Percentiles rank a stretch among this genome's conserved stretches.
phyloP scores from a whole-genome alignment of 1,140 invertebrate genomes.

The Ectropis grisescens region DNA sequence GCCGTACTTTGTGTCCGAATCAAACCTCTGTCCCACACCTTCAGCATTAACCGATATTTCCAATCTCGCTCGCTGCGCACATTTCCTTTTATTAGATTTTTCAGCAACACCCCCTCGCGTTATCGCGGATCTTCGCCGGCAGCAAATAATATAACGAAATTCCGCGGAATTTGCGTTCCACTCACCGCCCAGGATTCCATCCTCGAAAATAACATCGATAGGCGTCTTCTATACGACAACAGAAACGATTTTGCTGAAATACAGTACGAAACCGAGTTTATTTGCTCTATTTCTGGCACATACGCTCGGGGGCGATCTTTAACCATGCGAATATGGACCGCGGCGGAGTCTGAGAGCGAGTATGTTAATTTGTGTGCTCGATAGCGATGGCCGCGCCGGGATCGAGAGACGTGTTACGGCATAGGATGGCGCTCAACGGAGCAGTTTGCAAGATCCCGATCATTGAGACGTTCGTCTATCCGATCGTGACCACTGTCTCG shows the following conservation, averaged over 20 bases:
- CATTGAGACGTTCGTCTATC: too few relatives aligned
- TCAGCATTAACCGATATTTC: slow-evolving; percentile 28
- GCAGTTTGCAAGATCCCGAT: too few relatives aligned
- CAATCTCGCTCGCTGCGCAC: slow-evolving; percentile 21
- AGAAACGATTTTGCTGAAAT: slow-evolving; percentile 18
- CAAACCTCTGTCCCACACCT: slow-evolving; percentile 4
- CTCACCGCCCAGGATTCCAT: slow-evolving; percentile 18
- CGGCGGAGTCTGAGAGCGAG: slow-evolving; percentile 4
- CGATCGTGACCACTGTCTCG: too few relatives aligned
- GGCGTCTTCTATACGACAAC: slow-evolving; percentile 30
- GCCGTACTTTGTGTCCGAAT: slow-evolving; percentile 13
- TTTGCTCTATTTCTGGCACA: slow-evolving; percentile 5
- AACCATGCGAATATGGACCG: slow-evolving; percentile 10
- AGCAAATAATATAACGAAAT: slow-evolving; percentile 44
- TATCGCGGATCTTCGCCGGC: slow-evolving; percentile 25
- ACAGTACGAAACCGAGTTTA: slow-evolving; percentile 17
- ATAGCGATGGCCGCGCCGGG: slow-evolving; percentile 15
- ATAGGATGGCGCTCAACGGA: too few relatives aligned
- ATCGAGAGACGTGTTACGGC: too few relatives aligned
- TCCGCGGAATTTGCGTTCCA: slow-evolving; percentile 39
- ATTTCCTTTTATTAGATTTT: slow-evolving; percentile 35
- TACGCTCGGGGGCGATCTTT: slow-evolving; percentile 7
- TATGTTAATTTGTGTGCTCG: slow-evolving; percentile 26
- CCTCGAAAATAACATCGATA: slow-evolving; percentile 21
- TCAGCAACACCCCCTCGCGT: slow-evolving; percentile 17